A percentile compares a stretch with the other conserved stretches of the same genome.
Evolutionary conservation across 1,140 invertebrate species (phyloP).

Genomic region (Hycleus phaleratus): DNA sequence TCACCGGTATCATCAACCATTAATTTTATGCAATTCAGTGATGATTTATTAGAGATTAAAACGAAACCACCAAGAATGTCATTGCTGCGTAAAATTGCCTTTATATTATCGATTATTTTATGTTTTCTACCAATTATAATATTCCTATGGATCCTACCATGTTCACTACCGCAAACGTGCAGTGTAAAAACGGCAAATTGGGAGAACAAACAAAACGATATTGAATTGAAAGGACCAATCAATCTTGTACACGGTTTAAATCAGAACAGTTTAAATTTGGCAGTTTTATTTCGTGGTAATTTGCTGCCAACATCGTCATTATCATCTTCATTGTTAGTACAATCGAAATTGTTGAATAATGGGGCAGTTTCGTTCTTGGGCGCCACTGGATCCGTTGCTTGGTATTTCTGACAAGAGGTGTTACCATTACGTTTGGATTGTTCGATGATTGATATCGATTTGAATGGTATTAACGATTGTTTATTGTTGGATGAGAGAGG

Average conservation of each 20-base stretch:
- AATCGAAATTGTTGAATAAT: slow-evolving; percentile 39
- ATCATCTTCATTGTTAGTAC: slow-evolving; percentile 39
- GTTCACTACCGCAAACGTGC: slow-evolving; percentile 56
- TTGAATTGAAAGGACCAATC: slow-evolving; percentile 64
- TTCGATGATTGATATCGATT: slow-evolving; percentile 58
- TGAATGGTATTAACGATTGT: slow-evolving; percentile 61
- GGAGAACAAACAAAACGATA: slow-evolving; percentile 60
- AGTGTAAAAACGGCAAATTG: slow-evolving; percentile 55
- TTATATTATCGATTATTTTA: slow-evolving; percentile 58
- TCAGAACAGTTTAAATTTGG: slow-evolving; percentile 55
- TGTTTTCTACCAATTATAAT: slow-evolving; percentile 61
- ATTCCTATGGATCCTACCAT: slow-evolving; percentile 69
- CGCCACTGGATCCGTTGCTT: slow-evolving; percentile 52
- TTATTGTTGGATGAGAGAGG: slow-evolving; percentile 60
- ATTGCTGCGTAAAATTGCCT: slow-evolving; percentile 53
- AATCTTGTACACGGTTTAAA: slow-evolving; percentile 55
- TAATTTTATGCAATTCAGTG: slow-evolving; percentile 34
- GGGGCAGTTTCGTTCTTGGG: slow-evolving; percentile 54
- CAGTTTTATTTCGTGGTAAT: slow-evolving; percentile 52
- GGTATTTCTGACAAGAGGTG: slow-evolving; percentile 54
- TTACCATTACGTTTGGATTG: slow-evolving; percentile 64
- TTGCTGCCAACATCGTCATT: slow-evolving; percentile 46
- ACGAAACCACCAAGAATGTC: slow-evolving; percentile 52
- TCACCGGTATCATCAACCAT: slow-evolving; percentile 9
- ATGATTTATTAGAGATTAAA: slow-evolving; percentile 52